phyloP scores from a whole-genome alignment of 2,113 vertebrate genomes.

The Nymphicus hollandicus region DNA sequence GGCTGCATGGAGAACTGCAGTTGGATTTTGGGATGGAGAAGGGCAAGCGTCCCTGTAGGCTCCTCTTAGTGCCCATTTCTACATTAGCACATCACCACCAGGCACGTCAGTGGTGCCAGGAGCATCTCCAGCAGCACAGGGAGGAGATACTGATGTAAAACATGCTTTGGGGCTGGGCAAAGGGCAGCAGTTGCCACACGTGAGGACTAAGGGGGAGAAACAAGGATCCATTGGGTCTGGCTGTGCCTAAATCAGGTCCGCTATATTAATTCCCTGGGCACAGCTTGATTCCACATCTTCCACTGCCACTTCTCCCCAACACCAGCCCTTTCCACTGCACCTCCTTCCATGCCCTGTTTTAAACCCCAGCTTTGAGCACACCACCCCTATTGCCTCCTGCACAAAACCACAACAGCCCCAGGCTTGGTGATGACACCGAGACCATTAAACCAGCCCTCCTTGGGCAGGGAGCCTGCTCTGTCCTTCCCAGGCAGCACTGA shows the following conservation, averaged over 20 bases:
- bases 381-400: background rate
- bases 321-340: background rate
- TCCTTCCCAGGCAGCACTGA: background rate
- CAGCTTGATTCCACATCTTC: background rate
- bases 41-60: accelerated
- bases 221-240: background rate
- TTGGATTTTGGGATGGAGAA: background rate
- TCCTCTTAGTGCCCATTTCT: background rate
- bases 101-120: background rate
- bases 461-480: background rate
- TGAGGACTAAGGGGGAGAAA: background rate
- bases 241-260: background rate
- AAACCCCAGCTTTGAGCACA: background rate
- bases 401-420: accelerated
- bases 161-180: accelerated
- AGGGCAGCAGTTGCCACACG: background rate
- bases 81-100: background rate
- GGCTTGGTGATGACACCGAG: accelerated
- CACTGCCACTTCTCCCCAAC: background rate
- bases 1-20: accelerated
- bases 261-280: background rate
- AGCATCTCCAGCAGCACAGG: background rate
- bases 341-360: background rate
- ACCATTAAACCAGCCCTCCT: background rate
- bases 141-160: background rate